These are phyloP conservation scores for Rhineura floridana DNA, from an alignment of 2,113 vertebrate genomes.

Conservation along the genomic window DNA sequence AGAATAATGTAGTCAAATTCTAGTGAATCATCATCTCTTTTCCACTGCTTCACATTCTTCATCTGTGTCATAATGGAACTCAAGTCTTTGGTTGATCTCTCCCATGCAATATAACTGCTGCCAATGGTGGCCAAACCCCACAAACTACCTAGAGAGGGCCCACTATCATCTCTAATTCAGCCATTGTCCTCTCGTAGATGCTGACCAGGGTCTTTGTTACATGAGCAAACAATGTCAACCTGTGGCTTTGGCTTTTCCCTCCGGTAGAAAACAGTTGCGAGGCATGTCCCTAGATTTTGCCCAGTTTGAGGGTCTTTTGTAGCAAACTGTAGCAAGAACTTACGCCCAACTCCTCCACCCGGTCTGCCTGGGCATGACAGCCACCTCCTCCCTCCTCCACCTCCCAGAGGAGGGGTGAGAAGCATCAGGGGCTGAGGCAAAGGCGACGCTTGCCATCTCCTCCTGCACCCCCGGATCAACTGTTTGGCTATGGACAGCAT, in stretches of 20 bases:
- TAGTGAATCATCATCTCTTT: too few relatives aligned
- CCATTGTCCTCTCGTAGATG: constrained; percentile 57
- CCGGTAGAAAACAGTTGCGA: constrained; percentile 71
- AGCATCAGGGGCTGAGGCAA: too few relatives aligned
- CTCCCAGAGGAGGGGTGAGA: too few relatives aligned
- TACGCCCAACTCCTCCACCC: constrained; percentile 51
- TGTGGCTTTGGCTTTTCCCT: constrained; percentile 59
- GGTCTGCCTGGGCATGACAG: too few relatives aligned
- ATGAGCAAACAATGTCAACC: constrained; percentile 66
- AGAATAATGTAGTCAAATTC: too few relatives aligned
- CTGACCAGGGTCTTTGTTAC: constrained; percentile 32
- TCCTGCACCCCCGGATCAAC: too few relatives aligned
- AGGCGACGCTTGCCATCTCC: too few relatives aligned
- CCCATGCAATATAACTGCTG: constrained; percentile 78
- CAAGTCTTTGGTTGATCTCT: constrained; percentile 59
- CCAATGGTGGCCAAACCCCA: constrained; percentile 73
- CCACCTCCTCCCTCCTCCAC: too few relatives aligned
- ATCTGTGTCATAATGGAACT: constrained; percentile 72
- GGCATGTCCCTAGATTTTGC: constrained; percentile 67
- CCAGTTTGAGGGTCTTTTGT: constrained; percentile 51
- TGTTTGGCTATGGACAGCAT: too few relatives aligned
- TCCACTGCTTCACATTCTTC: constrained; percentile 62
- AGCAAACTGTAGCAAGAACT: constrained; percentile 73
- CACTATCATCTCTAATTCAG: constrained; percentile 65
- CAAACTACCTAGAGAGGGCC: constrained; percentile 58